Base-by-base conservation (phyloP, 1,140 invertebrate genomes). In the Aricia agestis region DNA sequence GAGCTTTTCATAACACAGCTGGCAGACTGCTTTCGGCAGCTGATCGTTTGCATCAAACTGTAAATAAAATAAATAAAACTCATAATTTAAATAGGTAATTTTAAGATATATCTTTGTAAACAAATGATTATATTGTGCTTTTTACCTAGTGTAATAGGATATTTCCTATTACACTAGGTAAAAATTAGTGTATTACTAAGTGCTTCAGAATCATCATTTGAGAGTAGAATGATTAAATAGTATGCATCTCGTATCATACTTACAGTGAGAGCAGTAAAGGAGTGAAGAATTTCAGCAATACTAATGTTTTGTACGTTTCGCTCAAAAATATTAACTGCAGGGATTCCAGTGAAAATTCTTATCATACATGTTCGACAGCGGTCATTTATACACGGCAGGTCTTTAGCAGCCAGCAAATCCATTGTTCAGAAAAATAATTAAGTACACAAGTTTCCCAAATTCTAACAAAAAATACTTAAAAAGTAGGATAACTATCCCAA, bases 11-110 rank as follows among this genome's bases (percentile, higher is more conserved):
- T 83, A 87, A 68, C 89, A 91, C 18, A 67, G 76, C 1, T 69
- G 69, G 73, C 89, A 91, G 32, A 89, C 69, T 31, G 73, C 81
- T 73, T 85, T 86, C 70, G 89, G 85, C 31, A 88, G 72, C 15
- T 17, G 15, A 74, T 91, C 88, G 19, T 82, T 74, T 69, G 73
- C 68, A 11, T 72, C 65, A 1, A 88, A 74, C 88, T 90, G 74
- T 69, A 71, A 70, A 52, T 52, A 13, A 11, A 52, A 52, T 52
- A 36, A 52, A 42, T 6, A 9, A 42, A 42, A 9, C 25, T 25
- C 25, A 25, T 25, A 25, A 25, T 25, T n/a, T n/a, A n/a, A n/a
- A n/a, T n/a, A n/a, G n/a, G n/a, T n/a, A n/a, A n/a, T n/a, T n/a
- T n/a, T n/a, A n/a, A n/a, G 25, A 25, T 1, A 25, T 25, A 25